Percentiles rank a stretch among this genome's conserved stretches.
These are phyloP conservation scores for Drosophila prostipennis DNA, from an alignment of 2,888 invertebrate species.

Conservation along the genomic window DNA sequence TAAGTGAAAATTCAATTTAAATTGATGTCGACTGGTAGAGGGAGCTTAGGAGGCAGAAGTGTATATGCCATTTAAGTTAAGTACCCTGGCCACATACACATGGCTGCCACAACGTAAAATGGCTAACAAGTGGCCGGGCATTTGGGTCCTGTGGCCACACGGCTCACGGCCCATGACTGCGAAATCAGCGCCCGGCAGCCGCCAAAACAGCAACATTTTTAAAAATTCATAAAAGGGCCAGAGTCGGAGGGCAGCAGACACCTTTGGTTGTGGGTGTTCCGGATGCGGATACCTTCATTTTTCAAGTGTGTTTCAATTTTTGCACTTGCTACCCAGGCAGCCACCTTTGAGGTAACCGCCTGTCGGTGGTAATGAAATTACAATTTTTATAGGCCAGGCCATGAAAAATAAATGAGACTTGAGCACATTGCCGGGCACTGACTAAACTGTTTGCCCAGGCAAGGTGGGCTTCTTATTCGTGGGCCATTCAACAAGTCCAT, in stretches of 20 bases:
- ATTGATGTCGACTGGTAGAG: constrained; percentile 70
- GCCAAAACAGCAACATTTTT: constrained; percentile 75
- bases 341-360: constrained; percentile 27
- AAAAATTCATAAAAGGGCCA: constrained; percentile 77
- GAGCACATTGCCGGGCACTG: constrained; percentile 64
- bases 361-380: constrained; percentile 79
- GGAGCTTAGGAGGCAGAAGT: background rate
- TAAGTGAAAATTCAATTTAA: constrained; percentile 82
- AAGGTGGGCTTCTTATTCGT: constrained; percentile 12
- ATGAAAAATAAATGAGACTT: constrained; percentile 82
- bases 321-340: constrained; percentile 29
- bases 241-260: constrained; percentile 1
- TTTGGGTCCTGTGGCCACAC: constrained; percentile 61
- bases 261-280: constrained; percentile 7
- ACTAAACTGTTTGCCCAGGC: constrained; percentile 34
- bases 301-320: constrained; percentile 73
- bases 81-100: constrained; percentile 57
- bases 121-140: constrained; percentile 76
- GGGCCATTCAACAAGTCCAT: constrained; percentile 68
- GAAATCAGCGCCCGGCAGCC: constrained; percentile 70
- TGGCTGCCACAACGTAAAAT: constrained; percentile 58
- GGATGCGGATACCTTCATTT: constrained; percentile 61
- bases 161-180: constrained; percentile 65
- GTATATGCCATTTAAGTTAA: constrained; percentile 79
- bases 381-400: constrained; percentile 75